These are phyloP conservation scores for Bolinopsis microptera DNA, from an alignment of 37 sponge, comb jelly and placozoan species.

Conservation along the genomic window DNA sequence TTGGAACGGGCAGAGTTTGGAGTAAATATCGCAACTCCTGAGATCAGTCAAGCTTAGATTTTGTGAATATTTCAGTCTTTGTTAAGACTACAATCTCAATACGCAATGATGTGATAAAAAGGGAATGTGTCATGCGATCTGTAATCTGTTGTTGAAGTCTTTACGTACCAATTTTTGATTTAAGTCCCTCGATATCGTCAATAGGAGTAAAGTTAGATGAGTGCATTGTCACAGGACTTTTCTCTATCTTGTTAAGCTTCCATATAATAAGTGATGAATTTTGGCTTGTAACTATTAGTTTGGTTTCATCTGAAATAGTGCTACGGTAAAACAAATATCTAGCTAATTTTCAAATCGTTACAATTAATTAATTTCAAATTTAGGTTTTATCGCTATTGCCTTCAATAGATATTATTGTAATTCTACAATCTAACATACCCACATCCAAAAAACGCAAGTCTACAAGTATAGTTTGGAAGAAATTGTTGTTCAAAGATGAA, in stretches of 20 bases:
- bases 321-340: background rate
- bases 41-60: too few species aligned
- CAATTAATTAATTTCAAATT: background rate
- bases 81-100: too few species aligned
- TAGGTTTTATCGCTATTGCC: too few species aligned
- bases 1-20: constrained; percentile 42
- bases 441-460: too few species aligned
- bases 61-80: too few species aligned
- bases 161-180: constrained; percentile 43
- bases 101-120: too few species aligned
- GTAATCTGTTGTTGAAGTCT: background rate
- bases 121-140: too few species aligned
- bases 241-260: constrained; percentile 23
- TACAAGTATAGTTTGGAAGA: too few species aligned
- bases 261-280: background rate
- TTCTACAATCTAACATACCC: too few species aligned
- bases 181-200: constrained; percentile 48
- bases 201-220: background rate
- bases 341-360: background rate
- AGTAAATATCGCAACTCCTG: constrained; percentile 42
- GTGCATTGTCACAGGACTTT: background rate
- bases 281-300: background rate
- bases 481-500: too few species aligned
- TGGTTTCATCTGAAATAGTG: background rate
- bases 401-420: too few species aligned